These are phyloP conservation scores for Ictidomys tridecemlineatus DNA, from an alignment of 2,113 vertebrate species.

Conservation along the genomic window DNA sequence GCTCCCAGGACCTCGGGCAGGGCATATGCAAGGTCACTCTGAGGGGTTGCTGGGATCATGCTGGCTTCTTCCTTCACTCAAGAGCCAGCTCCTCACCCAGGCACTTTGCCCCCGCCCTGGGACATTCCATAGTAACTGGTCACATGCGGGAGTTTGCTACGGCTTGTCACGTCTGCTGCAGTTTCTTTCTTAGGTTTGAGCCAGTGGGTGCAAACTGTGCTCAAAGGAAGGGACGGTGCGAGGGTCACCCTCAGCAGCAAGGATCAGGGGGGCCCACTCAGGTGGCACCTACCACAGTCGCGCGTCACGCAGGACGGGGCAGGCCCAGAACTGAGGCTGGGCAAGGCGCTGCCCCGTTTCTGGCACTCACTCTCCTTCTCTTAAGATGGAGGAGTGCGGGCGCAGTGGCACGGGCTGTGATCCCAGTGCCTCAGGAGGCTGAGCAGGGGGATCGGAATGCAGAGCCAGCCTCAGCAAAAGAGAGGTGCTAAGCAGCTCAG, in stretches of 20 bases:
- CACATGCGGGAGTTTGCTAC: no score
- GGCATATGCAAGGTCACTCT: not conserved
- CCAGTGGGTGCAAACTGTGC: not conserved
- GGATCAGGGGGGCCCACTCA: no score
- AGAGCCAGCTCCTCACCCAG: not conserved
- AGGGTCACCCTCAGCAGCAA: not conserved
- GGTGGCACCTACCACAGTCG: rapidly evolving
- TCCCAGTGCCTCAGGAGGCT: no score
- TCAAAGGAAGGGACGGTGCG: not conserved
- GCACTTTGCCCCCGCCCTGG: rapidly evolving
- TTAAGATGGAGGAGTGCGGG: not conserved
- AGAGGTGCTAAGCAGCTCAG: no score
- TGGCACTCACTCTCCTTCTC: not conserved
- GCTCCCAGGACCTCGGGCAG: not conserved
- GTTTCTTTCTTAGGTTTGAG: not conserved
- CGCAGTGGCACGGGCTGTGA: no score
- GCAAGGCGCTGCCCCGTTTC: not conserved
- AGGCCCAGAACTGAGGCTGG: not conserved
- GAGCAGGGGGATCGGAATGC: no score
- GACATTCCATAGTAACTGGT: not conserved
- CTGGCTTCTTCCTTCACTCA: not conserved
- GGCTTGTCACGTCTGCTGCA: not conserved
- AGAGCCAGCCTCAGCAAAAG: no score
- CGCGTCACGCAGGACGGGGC: rapidly evolving
- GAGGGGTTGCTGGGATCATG: not conserved